Base-by-base conservation (phyloP, 1,140 invertebrate genomes). In the Drosophila baimaii region DNA sequence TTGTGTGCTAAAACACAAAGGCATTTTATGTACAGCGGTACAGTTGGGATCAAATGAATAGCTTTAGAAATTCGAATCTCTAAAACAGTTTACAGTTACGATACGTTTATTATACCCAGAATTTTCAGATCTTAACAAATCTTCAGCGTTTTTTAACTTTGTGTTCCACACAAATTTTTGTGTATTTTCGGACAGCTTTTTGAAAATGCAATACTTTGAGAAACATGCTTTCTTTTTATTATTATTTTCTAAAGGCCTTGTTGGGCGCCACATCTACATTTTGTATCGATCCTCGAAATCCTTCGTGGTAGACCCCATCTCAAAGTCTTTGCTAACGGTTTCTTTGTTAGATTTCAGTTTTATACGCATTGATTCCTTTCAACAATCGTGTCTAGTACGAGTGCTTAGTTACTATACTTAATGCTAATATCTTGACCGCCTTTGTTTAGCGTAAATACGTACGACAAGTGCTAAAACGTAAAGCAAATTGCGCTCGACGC, bases 391-490 rank as follows among this genome's bases (percentile, higher is more conserved):
- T 51, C 2, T 19, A 31, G 17, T 51, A 51, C 10, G 6, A 15
- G 13, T 21, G 12, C 29, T 33, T 52, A 15, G 17, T 13, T 29
- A 63, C 61, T 58, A 10, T 29, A 63, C 61, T 58, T 58, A 62
- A 31, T 62, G 59, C 61, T 64, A 61, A 39, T 61, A 62, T 61
- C 27, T 61, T 69, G 61, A 21, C 44, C 61, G 61, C 35, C 35
- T 69, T 70, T 71, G 65, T 57, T 46, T 27, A 39, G 37, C 27
- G 65, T 70, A 68, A 56, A 39, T 70, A 52, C 65, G 25, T 44
- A 74, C 69, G 47, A 72, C 65, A 72, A 72, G 69, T 72, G 66
- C 69, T 66, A 68, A 46, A 72, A 79, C 64, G 52, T 81, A 65
- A 72, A 81, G 55, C 65, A 58, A 65, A 77, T 31, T 66, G 63